A percentile compares a stretch with the other conserved stretches of the same genome.
These are phyloP conservation scores for Apeltes quadracus DNA, from an alignment of 2,113 vertebrate species.

Conservation along the genomic window DNA sequence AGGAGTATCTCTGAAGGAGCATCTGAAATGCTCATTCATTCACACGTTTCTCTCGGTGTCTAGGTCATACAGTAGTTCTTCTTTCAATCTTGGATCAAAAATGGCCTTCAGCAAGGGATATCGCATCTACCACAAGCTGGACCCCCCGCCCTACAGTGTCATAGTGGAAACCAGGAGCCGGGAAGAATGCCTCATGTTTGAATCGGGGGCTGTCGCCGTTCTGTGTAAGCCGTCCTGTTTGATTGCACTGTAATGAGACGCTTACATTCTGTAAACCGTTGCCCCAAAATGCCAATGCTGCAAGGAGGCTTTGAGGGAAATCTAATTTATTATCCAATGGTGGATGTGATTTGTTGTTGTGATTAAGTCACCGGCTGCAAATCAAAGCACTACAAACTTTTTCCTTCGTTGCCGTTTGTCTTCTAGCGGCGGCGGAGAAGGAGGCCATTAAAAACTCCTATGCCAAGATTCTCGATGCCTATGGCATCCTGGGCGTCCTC, in stretches of 20 bases:
- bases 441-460: constrained; percentile 92
- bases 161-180: constrained; percentile 91
- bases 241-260: constrained; percentile 12
- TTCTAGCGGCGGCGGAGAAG: constrained; percentile 91
- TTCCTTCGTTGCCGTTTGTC: constrained; percentile 32
- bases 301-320: neutral
- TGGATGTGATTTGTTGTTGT: neutral
- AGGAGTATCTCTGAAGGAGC: neutral
- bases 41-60: constrained; percentile 9
- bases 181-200: constrained; percentile 97
- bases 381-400: neutral
- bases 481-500: constrained; percentile 94
- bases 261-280: neutral
- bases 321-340: neutral
- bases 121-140: constrained; percentile 95
- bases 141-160: constrained; percentile 94
- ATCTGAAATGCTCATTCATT: neutral
- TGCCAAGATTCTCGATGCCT: constrained; percentile 93
- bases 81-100: constrained; percentile 57
- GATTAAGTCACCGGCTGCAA: neutral
- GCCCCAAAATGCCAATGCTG: neutral
- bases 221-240: constrained; percentile 86
- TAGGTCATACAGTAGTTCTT: constrained; percentile 56
- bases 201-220: constrained; percentile 95
- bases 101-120: constrained; percentile 99